phyloP scores from a whole-genome alignment of 2,888 invertebrate genomes.

The Lathronympha strigana region DNA sequence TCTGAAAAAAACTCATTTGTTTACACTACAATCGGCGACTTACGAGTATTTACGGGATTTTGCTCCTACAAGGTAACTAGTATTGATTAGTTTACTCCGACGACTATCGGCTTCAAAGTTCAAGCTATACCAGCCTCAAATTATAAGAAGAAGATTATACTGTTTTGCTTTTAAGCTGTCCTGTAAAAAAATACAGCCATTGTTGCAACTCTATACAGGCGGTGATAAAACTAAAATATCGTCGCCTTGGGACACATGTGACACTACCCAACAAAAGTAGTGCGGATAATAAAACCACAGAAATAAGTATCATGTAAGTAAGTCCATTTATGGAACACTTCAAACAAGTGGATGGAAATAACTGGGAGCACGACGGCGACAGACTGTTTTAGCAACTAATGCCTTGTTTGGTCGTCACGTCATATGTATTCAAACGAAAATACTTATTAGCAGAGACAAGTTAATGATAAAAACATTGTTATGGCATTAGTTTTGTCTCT shows the following conservation, averaged over 20 bases:
- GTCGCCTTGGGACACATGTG: constrained; percentile 39
- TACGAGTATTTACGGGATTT: too few species aligned
- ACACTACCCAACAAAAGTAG: too few species aligned
- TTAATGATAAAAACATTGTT: not conserved
- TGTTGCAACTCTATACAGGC: not conserved
- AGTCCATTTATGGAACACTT: constrained; percentile 61
- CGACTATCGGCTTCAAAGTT: too few species aligned
- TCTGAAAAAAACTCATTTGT: too few species aligned
- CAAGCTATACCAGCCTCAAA: not conserved
- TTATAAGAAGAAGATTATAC: not conserved
- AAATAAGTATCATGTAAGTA: constrained; percentile 58
- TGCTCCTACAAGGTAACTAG: too few species aligned
- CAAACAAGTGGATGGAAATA: constrained; percentile 65
- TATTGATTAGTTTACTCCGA: too few species aligned
- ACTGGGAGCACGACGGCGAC: constrained; percentile 50
- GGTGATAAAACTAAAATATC: constrained; percentile 16
- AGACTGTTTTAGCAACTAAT: constrained; percentile 64
- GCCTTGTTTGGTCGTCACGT: constrained; percentile 51
- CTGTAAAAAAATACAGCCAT: not conserved
- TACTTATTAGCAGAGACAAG: constrained; percentile 44
- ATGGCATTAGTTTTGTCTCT: too few species aligned
- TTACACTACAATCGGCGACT: too few species aligned
- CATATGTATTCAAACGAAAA: constrained; percentile 53
- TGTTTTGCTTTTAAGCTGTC: not conserved
- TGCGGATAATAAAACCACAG: constrained; percentile 51